These are phyloP conservation scores for Myotis pilosus DNA, from an alignment of 2,797 vertebrate genomes.

Conservation along the genomic window DNA sequence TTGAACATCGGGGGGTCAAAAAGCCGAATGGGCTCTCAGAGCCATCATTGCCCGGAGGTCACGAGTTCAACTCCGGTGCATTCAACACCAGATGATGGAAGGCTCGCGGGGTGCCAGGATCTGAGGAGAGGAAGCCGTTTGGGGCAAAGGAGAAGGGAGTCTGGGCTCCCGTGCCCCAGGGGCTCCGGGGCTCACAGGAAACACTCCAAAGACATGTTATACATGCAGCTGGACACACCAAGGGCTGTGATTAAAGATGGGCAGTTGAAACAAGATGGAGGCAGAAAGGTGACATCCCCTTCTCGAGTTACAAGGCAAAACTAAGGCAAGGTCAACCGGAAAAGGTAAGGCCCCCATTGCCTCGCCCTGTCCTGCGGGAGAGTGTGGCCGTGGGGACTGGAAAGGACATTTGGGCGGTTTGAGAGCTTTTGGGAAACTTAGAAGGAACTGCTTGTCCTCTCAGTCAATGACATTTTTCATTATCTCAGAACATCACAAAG, in stretches of 20 bases:
- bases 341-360: not conserved
- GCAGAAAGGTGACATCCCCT: not conserved
- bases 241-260: not conserved
- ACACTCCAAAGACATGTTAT: not conserved
- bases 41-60: not conserved
- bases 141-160: not conserved
- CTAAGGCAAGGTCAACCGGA: not conserved
- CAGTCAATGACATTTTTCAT: not conserved
- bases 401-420: not conserved
- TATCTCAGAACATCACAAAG: not conserved
- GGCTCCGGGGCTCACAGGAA: not conserved
- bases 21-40: not conserved
- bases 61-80: not conserved
- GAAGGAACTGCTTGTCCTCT: not conserved
- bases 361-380: not conserved
- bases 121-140: not conserved
- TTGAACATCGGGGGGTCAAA: not conserved
- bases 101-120: not conserved
- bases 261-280: not conserved
- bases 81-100: not conserved
- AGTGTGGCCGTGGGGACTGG: not conserved
- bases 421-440: not conserved
- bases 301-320: not conserved
- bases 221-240: not conserved
- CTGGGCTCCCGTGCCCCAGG: not conserved